A percentile compares a stretch with the other conserved stretches of the same genome.
Evolutionary conservation across 2,113 vertebrate species (phyloP).

Genomic region (Centropristis striata): DNA sequence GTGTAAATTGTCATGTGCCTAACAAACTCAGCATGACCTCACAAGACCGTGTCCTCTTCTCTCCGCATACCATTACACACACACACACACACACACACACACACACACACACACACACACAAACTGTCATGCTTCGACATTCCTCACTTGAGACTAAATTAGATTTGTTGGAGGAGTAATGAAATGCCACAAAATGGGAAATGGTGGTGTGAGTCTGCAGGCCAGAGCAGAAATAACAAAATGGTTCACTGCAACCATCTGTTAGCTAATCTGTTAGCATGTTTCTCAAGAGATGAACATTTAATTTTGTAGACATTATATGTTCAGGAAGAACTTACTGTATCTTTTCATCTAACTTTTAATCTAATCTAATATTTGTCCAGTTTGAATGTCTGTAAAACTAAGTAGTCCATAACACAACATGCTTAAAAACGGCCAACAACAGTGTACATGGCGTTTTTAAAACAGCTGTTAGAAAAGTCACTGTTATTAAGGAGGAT

Average conservation of each 20-base stretch:
- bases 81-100: conserved; percentile 33
- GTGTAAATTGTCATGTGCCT: conserved; percentile 53
- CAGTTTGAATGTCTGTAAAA: neutral
- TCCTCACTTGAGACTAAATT: conserved; percentile 57
- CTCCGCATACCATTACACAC: conserved; percentile 6
- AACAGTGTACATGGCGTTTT: too few species aligned
- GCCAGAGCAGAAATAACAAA: neutral
- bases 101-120: conserved; percentile 17
- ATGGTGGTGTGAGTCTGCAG: conserved; percentile 3
- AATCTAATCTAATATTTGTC: too few species aligned
- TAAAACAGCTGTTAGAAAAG: too few species aligned
- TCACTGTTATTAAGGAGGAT: too few species aligned
- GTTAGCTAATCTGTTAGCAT: neutral
- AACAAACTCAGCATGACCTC: conserved; percentile 58
- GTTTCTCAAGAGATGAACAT: neutral
- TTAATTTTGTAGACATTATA: neutral
- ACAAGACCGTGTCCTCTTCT: conserved; percentile 41
- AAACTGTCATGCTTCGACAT: conserved; percentile 45
- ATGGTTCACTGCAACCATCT: neutral
- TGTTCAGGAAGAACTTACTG: neutral
- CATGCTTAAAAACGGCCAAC: too few species aligned
- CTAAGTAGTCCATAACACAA: too few species aligned
- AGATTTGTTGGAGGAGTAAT: conserved; percentile 43
- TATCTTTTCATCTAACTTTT: neutral
- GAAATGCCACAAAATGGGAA: conserved; percentile 6